Conservation (phyloP, 2,888 invertebrate species). For the Sphecodes monilicornis region DNA sequence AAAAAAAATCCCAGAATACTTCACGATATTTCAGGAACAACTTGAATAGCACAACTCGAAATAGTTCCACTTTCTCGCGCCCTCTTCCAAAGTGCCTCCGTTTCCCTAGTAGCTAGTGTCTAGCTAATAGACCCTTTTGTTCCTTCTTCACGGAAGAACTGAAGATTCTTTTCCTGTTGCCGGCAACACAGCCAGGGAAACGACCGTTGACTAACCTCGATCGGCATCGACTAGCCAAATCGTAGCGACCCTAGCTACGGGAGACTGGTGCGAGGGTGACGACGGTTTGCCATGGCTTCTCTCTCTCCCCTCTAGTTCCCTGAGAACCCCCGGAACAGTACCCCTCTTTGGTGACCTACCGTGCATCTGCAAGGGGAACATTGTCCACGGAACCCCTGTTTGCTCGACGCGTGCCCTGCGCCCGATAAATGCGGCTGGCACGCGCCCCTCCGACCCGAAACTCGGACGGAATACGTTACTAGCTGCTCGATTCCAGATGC, state of each 20-base stretch:
- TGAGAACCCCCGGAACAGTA: conserved; percentile 46
- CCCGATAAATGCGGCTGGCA: conserved; percentile 49
- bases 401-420: conserved; percentile 65
- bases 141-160: neutral
- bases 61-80: conserved; percentile 11
- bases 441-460: conserved; percentile 51
- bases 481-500: neutral
- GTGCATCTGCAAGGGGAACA: conserved; percentile 60
- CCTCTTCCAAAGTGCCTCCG: neutral
- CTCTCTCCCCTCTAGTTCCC: conserved; percentile 39
- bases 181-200: neutral
- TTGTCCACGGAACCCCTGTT: conserved; percentile 69
- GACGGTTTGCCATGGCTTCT: conserved; percentile 57
- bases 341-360: conserved; percentile 40
- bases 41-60: neutral
- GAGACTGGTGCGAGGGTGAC: conserved; percentile 63
- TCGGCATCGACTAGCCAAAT: conserved; percentile 57
- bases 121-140: conserved; percentile 4
- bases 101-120: neutral
- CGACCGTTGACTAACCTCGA: conserved; percentile 61
- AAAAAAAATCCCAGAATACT: neutral
- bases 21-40: neutral
- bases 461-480: conserved; percentile 42
- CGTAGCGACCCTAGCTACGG: conserved; percentile 37
- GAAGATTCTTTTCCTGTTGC: neutral